Evolutionary conservation across 2,113 vertebrate species (phyloP).

Genomic region (Triplophysa rosa): DNA sequence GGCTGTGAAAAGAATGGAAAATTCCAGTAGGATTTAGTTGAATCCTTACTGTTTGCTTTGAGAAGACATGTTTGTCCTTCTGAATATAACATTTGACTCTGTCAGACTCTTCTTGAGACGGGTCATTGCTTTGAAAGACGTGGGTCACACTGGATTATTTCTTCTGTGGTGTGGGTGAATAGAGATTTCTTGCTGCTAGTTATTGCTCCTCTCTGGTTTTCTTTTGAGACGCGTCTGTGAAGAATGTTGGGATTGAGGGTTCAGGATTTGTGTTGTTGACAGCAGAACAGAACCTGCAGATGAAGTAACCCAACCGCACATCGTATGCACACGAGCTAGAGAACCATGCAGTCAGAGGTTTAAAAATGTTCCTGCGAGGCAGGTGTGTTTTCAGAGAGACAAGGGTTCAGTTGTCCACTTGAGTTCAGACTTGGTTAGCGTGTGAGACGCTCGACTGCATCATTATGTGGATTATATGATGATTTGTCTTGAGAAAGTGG

Average conservation of each 20-base stretch:
- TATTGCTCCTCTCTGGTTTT: constrained; percentile 34
- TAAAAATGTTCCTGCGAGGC: background rate
- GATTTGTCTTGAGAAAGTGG: background rate
- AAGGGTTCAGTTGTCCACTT: background rate
- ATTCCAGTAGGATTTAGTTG: constrained; percentile 34
- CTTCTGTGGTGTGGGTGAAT: constrained; percentile 10
- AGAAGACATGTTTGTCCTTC: constrained; percentile 22
- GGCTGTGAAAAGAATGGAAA: constrained; percentile 41
- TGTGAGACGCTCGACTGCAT: background rate
- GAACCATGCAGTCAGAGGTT: too few relatives aligned
- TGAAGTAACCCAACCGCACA: background rate
- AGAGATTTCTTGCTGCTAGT: constrained; percentile 32
- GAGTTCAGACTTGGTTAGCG: background rate
- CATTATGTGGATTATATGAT: background rate
- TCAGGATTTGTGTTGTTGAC: too few relatives aligned
- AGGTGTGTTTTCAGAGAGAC: background rate
- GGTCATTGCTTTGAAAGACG: constrained; percentile 22
- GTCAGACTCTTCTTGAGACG: constrained; percentile 11
- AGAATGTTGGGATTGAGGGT: constrained; percentile 5
- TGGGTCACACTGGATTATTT: constrained; percentile 21
- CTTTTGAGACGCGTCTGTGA: constrained; percentile 34
- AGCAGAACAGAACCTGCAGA: background rate
- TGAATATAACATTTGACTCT: constrained; percentile 28
- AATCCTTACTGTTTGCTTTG: constrained; percentile 38
- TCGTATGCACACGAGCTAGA: too few relatives aligned